A percentile compares a stretch with the other conserved stretches of the same genome.
Evolutionary conservation across 2,113 vertebrate species (phyloP).

Genomic region (Gobio gobio): DNA sequence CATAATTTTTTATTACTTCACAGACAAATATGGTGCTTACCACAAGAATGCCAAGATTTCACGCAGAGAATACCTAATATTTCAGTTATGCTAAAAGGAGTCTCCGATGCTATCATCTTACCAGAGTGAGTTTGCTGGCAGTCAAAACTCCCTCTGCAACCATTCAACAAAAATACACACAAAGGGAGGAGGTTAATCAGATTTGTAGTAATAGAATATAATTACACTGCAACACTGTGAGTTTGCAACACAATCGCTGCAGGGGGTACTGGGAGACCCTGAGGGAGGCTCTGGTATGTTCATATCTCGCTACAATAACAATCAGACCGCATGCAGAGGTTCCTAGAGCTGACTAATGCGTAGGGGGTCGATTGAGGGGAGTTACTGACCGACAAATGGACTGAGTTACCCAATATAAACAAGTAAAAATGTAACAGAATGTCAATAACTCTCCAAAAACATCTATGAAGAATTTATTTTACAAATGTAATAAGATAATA

Average conservation of each 20-base stretch:
- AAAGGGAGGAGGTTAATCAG: conserved; percentile 1
- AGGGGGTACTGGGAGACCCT: conserved; percentile 24
- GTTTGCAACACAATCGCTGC: conserved; percentile 27
- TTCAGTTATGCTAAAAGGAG: conserved; percentile 10
- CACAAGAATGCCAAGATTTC: neutral
- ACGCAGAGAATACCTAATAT: neutral
- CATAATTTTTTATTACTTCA: conserved; percentile 14
- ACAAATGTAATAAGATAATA: neutral
- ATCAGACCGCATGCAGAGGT: conserved; percentile 27
- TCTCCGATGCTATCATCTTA: conserved; percentile 45
- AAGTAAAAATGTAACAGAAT: neutral
- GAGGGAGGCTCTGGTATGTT: conserved; percentile 38
- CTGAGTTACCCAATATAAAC: conserved; percentile 1
- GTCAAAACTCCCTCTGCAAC: conserved; percentile 53
- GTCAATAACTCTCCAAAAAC: neutral
- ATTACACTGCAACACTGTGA: neutral
- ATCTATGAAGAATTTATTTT: conserved; percentile 1
- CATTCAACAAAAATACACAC: conserved; percentile 44
- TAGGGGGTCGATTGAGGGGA: conserved; percentile 18
- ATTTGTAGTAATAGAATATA: conserved; percentile 16
- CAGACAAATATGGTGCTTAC: conserved; percentile 57
- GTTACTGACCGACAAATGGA: conserved; percentile 4
- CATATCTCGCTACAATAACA: conserved; percentile 52
- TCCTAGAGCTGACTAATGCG: conserved; percentile 28
- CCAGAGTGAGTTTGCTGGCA: conserved; percentile 64